Percentiles rank a stretch among this genome's conserved stretches.
Conservation (phyloP, 2,797 vertebrate genomes). For the Crenichthys baileyi region DNA sequence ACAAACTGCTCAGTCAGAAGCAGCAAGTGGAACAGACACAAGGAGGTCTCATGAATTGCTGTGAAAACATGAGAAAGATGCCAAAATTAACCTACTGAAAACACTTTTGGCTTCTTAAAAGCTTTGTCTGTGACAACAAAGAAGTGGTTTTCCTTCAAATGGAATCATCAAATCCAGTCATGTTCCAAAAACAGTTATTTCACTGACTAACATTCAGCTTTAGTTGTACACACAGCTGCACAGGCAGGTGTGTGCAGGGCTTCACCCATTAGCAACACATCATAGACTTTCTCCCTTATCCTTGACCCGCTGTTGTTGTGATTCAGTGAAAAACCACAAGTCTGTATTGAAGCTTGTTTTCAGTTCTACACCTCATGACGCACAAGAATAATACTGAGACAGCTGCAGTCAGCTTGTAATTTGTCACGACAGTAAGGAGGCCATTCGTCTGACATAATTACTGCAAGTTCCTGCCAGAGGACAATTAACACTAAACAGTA, state of each 20-base stretch:
- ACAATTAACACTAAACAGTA: not conserved
- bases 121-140: not conserved
- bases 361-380: conserved; percentile 16
- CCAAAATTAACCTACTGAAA: not conserved
- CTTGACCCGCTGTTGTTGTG: conserved; percentile 20
- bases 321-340: conserved; percentile 41
- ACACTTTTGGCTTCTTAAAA: not conserved
- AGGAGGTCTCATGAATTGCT: conserved; percentile 52
- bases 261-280: not conserved
- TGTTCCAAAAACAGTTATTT: not conserved
- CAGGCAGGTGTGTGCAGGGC: conserved; percentile 22
- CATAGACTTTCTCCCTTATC: not conserved
- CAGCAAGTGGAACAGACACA: conserved; percentile 63
- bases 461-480: not conserved
- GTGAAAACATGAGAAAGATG: conserved; percentile 32
- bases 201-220: conserved; percentile 4
- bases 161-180: not conserved
- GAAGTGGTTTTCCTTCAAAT: not conserved
- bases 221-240: conserved; percentile 27
- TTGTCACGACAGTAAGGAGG: conserved; percentile 7
- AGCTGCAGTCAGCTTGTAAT: conserved; percentile 14
- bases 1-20: conserved; percentile 64
- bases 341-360: conserved; percentile 13
- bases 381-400: not conserved
- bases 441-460: conserved; percentile 1